A percentile compares a stretch with the other conserved stretches of the same genome.
Conservation (phyloP, 2,113 vertebrate species). For the human region GRCh38 chr7:18927001-18927500, state of each 20-base stretch:
- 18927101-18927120: conserved; percentile 64
- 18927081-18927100: conserved; percentile 74
- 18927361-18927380: conserved; percentile 56
- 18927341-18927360: conserved; percentile 74
- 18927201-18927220: conserved; percentile 77
- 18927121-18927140: conserved; percentile 78
- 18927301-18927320: conserved; percentile 74
- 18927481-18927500: conserved; percentile 12
- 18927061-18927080: conserved; percentile 77
- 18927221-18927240: conserved; percentile 79
- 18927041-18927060: conserved; percentile 73
- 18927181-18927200: conserved; percentile 80
- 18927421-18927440: conserved; percentile 33
- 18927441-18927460: conserved; percentile 5
- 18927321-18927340: conserved; percentile 75
- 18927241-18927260: conserved; percentile 78
- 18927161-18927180: conserved; percentile 75
- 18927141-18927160: conserved; percentile 79
- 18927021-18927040: conserved; percentile 74
- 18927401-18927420: conserved; percentile 15
- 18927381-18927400: conserved; percentile 69
- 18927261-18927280: conserved; percentile 78
- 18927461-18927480: not conserved
- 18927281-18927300: conserved; percentile 75
- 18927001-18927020: conserved; percentile 71